Percentiles rank a stretch among this genome's conserved stretches.
phyloP scores from a whole-genome alignment of 2,113 vertebrate genomes.

The Hymenochirus boettgeri region DNA sequence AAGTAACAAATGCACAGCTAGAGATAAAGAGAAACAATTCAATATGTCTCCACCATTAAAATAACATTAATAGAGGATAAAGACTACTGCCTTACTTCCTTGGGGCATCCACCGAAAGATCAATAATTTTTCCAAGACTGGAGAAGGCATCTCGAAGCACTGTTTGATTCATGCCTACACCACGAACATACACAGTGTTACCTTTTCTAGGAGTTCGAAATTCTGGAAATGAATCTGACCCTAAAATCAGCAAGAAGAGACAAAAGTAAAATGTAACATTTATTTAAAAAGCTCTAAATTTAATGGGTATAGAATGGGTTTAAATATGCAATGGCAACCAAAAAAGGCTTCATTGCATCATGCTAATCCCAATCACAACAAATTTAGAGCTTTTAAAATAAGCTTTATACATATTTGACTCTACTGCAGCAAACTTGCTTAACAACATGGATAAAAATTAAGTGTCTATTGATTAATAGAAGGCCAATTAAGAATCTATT shows the following conservation, averaged over 20 bases:
- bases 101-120: conserved; percentile 82
- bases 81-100: conserved; percentile 67
- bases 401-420: too few relatives aligned
- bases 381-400: too few relatives aligned
- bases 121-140: conserved; percentile 83
- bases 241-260: conserved; percentile 49
- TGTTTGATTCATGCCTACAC: conserved; percentile 74
- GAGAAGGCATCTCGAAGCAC: conserved; percentile 75
- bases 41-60: background rate
- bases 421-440: too few relatives aligned
- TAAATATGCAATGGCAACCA: too few relatives aligned
- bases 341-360: too few relatives aligned
- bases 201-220: conserved; percentile 76
- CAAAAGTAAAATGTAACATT: too few relatives aligned
- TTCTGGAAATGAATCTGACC: conserved; percentile 82
- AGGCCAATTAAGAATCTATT: too few relatives aligned
- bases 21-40: background rate
- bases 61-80: background rate
- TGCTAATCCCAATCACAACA: too few relatives aligned
- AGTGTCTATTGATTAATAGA: too few relatives aligned
- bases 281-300: too few relatives aligned
- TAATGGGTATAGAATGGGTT: too few relatives aligned
- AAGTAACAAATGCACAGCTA: conserved; percentile 89
- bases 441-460: too few relatives aligned
- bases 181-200: conserved; percentile 84